Conservation (phyloP, 2,797 vertebrate species). For the Hemitrygon akajei region DNA sequence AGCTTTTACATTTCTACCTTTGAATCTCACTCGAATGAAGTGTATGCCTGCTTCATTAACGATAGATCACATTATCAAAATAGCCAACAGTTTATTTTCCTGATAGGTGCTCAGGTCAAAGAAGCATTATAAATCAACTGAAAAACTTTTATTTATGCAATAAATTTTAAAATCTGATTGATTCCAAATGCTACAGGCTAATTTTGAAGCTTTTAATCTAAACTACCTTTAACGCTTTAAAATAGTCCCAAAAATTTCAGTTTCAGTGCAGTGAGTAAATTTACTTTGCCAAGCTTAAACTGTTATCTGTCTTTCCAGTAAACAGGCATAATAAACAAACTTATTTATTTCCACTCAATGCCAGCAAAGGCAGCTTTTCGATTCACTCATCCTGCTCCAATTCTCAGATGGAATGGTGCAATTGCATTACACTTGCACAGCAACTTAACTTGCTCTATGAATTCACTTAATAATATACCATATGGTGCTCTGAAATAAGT, state of each 20-base stretch:
- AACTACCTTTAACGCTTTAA: constrained; percentile 47
- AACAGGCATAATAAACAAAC: constrained; percentile 38
- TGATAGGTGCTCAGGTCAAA: constrained; percentile 37
- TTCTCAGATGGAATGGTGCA: constrained; percentile 44
- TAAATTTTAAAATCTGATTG: constrained; percentile 50
- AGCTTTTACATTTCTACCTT: not conserved
- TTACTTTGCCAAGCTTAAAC: constrained; percentile 35
- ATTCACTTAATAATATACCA: constrained; percentile 49
- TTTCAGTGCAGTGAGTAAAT: constrained; percentile 34
- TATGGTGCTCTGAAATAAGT: constrained; percentile 34
- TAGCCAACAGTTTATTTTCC: constrained; percentile 41
- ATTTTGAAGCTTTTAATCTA: constrained; percentile 51
- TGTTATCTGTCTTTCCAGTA: constrained; percentile 38
- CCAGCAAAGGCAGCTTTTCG: constrained; percentile 2
- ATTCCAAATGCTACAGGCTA: constrained; percentile 46
- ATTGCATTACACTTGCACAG: constrained; percentile 45
- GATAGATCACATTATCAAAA: constrained; percentile 43
- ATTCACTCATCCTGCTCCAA: constrained; percentile 32
- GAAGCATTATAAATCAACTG: constrained; percentile 41
- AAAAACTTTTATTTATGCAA: constrained; percentile 48
- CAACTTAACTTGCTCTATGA: constrained; percentile 45
- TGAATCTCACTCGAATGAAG: not conserved
- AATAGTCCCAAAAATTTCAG: constrained; percentile 48
- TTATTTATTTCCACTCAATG: not conserved
- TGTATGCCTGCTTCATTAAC: not conserved